phyloP scores from a whole-genome alignment of 2,113 vertebrate species.

The Marmota flaviventris region DNA sequence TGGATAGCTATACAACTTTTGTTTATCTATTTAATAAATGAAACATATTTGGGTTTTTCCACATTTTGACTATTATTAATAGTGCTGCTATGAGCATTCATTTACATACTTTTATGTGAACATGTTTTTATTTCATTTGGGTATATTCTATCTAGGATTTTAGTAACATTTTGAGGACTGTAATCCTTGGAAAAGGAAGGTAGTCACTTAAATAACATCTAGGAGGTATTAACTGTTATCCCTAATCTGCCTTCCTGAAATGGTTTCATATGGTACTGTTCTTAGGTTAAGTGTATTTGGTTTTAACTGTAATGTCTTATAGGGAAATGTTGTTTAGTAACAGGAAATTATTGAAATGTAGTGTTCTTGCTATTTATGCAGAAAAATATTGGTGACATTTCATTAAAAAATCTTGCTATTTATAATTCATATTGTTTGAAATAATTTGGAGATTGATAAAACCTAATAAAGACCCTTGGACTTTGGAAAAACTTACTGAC shows the following conservation, averaged over 20 bases:
- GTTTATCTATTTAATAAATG: not conserved
- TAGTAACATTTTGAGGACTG: slow-evolving; percentile 1
- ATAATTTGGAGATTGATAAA: slow-evolving; percentile 18
- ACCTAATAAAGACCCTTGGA: not conserved
- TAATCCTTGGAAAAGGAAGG: slow-evolving; percentile 11
- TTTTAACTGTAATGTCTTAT: slow-evolving; percentile 32
- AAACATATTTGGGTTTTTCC: not conserved
- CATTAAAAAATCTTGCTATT: slow-evolving; percentile 40
- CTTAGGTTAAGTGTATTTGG: slow-evolving; percentile 45
- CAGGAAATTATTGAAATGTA: slow-evolving; percentile 75
- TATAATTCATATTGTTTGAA: slow-evolving; percentile 61
- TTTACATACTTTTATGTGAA: not conserved
- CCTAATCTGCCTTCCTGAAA: slow-evolving; percentile 61
- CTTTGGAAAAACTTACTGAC: not conserved
- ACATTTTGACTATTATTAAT: not conserved
- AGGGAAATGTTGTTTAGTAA: slow-evolving; percentile 65
- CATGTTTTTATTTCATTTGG: not conserved
- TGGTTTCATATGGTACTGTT: slow-evolving; percentile 48
- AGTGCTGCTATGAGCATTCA: not conserved
- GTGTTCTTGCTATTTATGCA: slow-evolving; percentile 57
- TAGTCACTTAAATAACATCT: not conserved
- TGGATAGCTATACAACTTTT: not conserved
- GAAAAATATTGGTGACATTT: slow-evolving; percentile 61
- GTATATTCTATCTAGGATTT: not conserved
- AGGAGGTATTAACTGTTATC: not conserved